Conservation (phyloP, 2,888 invertebrate species). For the Unio delphinus region DNA sequence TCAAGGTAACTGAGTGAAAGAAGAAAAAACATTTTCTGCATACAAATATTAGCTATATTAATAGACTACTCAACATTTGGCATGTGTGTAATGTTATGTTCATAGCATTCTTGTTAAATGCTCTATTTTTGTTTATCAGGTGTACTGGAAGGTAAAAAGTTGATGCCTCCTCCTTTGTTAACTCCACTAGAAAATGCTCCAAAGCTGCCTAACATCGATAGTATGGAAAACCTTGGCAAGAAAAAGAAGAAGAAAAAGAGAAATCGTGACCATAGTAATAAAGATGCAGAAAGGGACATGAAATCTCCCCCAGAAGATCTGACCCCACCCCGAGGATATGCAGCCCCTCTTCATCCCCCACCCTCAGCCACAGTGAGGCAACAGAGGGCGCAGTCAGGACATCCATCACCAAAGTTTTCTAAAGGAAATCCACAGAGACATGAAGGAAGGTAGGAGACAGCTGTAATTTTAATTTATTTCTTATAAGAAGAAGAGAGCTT, state of each 20-base stretch:
- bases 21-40: no score
- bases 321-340: conserved; percentile 57
- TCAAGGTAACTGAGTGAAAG: no score
- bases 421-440: conserved; percentile 50
- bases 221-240: conserved; percentile 25
- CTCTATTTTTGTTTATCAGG: conserved; percentile 28
- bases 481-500: no score
- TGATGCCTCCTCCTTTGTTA: conserved; percentile 60
- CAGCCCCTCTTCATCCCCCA: conserved; percentile 61
- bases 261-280: conserved; percentile 17
- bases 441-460: conserved; percentile 10
- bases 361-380: conserved; percentile 43
- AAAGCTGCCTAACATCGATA: conserved; percentile 43
- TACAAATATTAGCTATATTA: no score
- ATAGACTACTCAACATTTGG: no score
- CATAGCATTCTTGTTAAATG: not conserved
- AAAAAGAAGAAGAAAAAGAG: conserved; percentile 51
- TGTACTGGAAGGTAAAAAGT: conserved; percentile 56
- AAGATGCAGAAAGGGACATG: conserved; percentile 42
- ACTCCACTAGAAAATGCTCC: conserved; percentile 64
- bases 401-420: conserved; percentile 52
- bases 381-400: conserved; percentile 46
- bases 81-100: not conserved
- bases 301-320: conserved; percentile 51
- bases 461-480: no score